Evolutionary conservation across 2,797 vertebrate genomes (phyloP).

Genomic region (Chelon labrosus): DNA sequence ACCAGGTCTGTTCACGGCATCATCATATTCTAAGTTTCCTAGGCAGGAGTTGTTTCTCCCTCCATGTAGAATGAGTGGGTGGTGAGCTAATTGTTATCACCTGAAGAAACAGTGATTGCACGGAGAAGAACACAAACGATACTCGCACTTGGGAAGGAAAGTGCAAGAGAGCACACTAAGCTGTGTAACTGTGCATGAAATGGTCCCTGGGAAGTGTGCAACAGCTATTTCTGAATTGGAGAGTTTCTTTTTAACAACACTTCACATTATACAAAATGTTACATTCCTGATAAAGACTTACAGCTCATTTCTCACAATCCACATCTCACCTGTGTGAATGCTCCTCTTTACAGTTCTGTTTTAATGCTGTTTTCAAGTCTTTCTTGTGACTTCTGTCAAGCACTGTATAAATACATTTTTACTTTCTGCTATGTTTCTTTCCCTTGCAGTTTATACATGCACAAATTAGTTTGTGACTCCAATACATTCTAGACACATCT

Average conservation of each 20-base stretch:
- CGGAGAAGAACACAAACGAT: background rate
- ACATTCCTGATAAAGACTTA: background rate
- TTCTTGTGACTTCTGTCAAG: too few relatives aligned
- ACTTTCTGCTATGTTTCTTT: too few relatives aligned
- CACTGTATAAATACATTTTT: too few relatives aligned
- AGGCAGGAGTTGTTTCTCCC: background rate
- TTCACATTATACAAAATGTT: background rate
- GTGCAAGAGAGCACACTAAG: background rate
- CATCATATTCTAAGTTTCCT: background rate
- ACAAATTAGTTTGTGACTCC: background rate
- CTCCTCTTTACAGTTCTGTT: background rate
- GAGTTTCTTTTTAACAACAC: background rate
- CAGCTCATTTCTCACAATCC: slow-evolving; percentile 4
- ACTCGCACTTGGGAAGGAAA: background rate
- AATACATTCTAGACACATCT: background rate
- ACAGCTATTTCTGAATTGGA: background rate
- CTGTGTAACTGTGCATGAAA: slow-evolving; percentile 9
- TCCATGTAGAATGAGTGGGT: background rate
- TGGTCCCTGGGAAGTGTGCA: background rate
- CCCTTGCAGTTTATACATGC: background rate
- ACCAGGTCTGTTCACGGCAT: background rate
- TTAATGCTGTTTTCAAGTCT: too few relatives aligned
- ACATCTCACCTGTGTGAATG: background rate
- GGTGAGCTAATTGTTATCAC: slow-evolving; percentile 6
- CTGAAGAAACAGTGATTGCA: background rate